phyloP scores from a whole-genome alignment of 2,888 invertebrate species.

The Cataglyphis albicans region DNA sequence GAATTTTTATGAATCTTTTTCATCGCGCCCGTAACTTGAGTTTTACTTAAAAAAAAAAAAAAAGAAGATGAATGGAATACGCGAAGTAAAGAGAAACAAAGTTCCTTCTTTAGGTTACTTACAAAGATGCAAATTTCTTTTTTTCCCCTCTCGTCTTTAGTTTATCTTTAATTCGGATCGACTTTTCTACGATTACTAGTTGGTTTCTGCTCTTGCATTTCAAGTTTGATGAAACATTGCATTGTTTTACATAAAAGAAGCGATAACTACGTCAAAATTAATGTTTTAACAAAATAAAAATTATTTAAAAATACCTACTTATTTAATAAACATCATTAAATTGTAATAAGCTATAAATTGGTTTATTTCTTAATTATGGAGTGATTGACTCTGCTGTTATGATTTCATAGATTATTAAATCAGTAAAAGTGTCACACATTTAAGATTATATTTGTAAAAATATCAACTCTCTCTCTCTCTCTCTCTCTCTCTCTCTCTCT shows the following conservation, averaged over 20 bases:
- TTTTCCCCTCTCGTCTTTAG: constrained; percentile 15
- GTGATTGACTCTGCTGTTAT: neutral
- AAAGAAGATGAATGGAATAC: constrained; percentile 4
- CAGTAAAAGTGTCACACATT: neutral
- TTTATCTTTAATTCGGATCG: constrained; percentile 43
- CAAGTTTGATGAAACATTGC: constrained; percentile 4
- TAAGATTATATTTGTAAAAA: neutral
- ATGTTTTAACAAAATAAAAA: neutral
- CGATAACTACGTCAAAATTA: neutral
- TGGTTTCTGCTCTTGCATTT: constrained; percentile 3
- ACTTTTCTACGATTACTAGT: constrained; percentile 8
- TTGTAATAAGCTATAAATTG: neutral
- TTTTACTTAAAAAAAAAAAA: constrained; percentile 13
- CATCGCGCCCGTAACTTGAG: constrained; percentile 1
- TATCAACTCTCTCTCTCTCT: neutral
- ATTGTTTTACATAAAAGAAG: neutral
- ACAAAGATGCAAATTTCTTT: constrained; percentile 42
- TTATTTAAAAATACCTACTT: constrained; percentile 4
- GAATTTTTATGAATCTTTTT: constrained; percentile 60
- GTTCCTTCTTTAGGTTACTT: constrained; percentile 41
- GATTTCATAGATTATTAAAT: neutral
- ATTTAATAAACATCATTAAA: neutral
- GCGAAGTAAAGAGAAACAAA: constrained; percentile 31
- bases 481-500: no score
- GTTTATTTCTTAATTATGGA: neutral